Evolutionary conservation across 2,113 vertebrate genomes (phyloP).

Genomic region (Lynx canadensis): DNA sequence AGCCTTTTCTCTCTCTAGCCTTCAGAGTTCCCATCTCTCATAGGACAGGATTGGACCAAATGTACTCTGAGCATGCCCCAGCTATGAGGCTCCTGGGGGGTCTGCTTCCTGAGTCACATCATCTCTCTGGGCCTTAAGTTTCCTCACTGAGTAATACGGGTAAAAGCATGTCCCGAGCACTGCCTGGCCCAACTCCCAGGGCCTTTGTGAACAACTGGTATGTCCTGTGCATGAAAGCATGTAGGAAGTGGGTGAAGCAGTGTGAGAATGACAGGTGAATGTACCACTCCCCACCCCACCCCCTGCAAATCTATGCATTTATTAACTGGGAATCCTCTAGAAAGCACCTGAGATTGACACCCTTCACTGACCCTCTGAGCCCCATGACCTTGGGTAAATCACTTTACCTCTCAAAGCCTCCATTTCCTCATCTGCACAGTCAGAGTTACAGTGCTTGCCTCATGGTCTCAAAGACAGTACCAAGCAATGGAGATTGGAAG

Average conservation of each 20-base stretch:
- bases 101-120: neutral
- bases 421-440: constrained; percentile 15
- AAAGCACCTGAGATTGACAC: neutral
- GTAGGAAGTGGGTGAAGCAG: neutral
- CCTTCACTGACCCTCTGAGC: neutral
- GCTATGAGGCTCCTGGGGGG: too few relatives aligned
- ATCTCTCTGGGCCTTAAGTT: neutral
- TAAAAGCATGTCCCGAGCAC: neutral
- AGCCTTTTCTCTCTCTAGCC: neutral
- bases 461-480: neutral
- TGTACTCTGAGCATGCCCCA: neutral
- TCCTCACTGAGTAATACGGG: neutral
- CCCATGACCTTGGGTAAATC: neutral
- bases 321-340: neutral
- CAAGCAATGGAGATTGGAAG: neutral
- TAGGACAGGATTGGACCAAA: neutral
- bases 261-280: neutral
- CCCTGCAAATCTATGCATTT: neutral
- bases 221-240: neutral
- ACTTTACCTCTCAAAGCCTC: neutral
- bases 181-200: neutral
- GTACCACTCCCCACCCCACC: too few relatives aligned
- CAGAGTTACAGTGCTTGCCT: neutral
- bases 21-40: neutral
- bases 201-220: neutral